phyloP scores from a whole-genome alignment of 2,888 invertebrate species.

The Pseudoips prasinana region DNA sequence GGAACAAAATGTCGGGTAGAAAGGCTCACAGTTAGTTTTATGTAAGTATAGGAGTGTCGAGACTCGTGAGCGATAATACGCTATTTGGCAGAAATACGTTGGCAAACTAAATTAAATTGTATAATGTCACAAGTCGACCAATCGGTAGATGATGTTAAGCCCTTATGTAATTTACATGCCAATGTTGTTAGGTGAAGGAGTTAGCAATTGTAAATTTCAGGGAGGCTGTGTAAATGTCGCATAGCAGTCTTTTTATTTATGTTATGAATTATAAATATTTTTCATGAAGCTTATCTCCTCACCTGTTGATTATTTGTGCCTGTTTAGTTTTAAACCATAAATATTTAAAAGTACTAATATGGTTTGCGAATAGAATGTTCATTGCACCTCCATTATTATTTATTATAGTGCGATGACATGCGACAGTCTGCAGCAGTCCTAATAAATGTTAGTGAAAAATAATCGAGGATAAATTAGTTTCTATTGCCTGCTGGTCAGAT shows the following conservation, averaged over 20 bases:
- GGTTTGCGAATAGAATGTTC: constrained; percentile 55
- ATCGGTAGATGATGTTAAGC: constrained; percentile 50
- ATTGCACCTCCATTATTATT: constrained; percentile 61
- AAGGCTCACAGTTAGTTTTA: constrained; percentile 54
- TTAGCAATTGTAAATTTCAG: constrained; percentile 55
- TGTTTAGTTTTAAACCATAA: constrained; percentile 58
- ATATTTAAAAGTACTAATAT: constrained; percentile 54
- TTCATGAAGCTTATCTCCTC: constrained; percentile 64
- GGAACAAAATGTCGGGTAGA: constrained; percentile 51
- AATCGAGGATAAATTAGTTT: constrained; percentile 30
- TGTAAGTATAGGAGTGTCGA: constrained; percentile 56
- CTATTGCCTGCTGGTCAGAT: constrained; percentile 50
- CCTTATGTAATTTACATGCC: constrained; percentile 54
- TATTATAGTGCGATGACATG: constrained; percentile 49
- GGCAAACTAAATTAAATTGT: constrained; percentile 53
- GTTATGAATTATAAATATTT: constrained; percentile 60
- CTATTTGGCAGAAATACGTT: constrained; percentile 42
- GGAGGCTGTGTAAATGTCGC: constrained; percentile 54
- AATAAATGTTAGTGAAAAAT: constrained; percentile 35
- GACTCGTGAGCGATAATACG: constrained; percentile 44
- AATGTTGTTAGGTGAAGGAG: constrained; percentile 42
- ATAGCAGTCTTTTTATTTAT: constrained; percentile 66
- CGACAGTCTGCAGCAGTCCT: constrained; percentile 60
- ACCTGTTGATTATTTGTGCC: constrained; percentile 67
- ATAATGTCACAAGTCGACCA: constrained; percentile 56